These are phyloP conservation scores for Drosophila borealis DNA, from an alignment of 2,888 invertebrate genomes.

Conservation along the genomic window DNA sequence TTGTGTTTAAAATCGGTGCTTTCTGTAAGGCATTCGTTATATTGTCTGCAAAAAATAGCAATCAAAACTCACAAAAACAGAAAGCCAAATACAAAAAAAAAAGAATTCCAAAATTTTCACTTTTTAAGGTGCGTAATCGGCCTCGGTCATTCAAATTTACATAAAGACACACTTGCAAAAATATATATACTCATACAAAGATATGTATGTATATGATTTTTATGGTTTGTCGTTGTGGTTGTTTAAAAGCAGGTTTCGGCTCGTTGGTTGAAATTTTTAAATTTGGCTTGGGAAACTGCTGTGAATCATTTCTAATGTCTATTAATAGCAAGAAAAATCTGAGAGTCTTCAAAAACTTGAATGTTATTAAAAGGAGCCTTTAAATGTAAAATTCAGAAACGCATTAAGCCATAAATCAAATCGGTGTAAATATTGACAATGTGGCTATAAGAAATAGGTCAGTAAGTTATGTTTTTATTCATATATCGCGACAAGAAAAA, in stretches of 20 bases:
- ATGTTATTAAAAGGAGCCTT: constrained; percentile 6
- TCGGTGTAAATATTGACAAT: constrained; percentile 8
- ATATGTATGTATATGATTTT: constrained; percentile 29
- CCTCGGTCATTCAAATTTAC: constrained; percentile 50
- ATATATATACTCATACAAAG: background rate
- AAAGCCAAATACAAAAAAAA: constrained; percentile 41
- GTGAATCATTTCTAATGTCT: constrained; percentile 22
- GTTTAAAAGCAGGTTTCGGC: constrained; percentile 45
- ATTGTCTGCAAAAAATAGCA: constrained; percentile 14
- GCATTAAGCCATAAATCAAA: constrained; percentile 63
- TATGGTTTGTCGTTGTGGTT: constrained; percentile 37
- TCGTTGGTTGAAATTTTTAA: constrained; percentile 22
- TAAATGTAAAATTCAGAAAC: constrained; percentile 62
- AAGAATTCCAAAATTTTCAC: constrained; percentile 73
- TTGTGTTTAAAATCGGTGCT: background rate
- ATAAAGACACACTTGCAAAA: constrained; percentile 29
- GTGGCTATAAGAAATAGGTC: background rate
- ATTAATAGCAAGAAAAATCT: constrained; percentile 1
- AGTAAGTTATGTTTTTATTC: constrained; percentile 25
- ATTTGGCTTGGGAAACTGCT: constrained; percentile 28
- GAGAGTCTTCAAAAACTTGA: background rate
- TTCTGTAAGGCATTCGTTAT: constrained; percentile 5
- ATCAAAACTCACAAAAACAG: constrained; percentile 36
- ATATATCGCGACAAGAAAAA: constrained; percentile 5
- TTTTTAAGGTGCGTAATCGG: constrained; percentile 82